Evolutionary conservation across 2,888 invertebrate genomes (phyloP).

Genomic region (Euspilapteryx auroguttella): DNA sequence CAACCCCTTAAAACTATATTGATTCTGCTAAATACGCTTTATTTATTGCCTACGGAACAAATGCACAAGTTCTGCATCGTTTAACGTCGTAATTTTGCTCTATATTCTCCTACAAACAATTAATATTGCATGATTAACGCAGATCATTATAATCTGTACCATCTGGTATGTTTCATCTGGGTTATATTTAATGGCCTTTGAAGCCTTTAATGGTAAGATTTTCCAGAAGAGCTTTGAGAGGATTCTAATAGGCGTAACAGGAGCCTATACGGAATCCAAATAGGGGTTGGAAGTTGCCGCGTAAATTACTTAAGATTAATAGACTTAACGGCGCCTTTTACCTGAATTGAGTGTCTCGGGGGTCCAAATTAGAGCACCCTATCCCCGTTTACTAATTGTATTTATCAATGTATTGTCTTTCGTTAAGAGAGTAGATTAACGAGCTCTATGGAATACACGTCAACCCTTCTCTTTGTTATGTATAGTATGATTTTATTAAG

Average conservation of each 20-base stretch:
- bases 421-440: too few relatives aligned
- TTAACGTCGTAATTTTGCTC: too few relatives aligned
- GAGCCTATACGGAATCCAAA: not conserved
- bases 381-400: constrained; percentile 3
- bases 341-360: constrained; percentile 3
- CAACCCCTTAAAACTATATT: constrained; percentile 14
- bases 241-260: not conserved
- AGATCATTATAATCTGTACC: too few relatives aligned
- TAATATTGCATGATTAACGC: too few relatives aligned
- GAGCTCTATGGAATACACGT: too few relatives aligned
- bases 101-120: too few relatives aligned
- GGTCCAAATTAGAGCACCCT: constrained; percentile 4
- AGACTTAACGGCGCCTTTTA: constrained; percentile 4
- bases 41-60: constrained; percentile 10
- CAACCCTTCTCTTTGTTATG: too few relatives aligned
- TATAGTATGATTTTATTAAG: too few relatives aligned
- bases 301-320: constrained; percentile 6
- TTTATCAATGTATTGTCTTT: constrained; percentile 5
- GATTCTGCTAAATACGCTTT: constrained; percentile 15
- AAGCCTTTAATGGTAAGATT: too few relatives aligned
- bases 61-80: constrained; percentile 1
- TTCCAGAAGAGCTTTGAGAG: too few relatives aligned
- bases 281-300: constrained; percentile 3
- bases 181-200: too few relatives aligned
- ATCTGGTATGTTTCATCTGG: too few relatives aligned